Evolutionary conservation across 2,113 vertebrate species (phyloP), one percentile per base, ranked within the genome.

Genomic region (Phylloscopus whistleri): DNA sequence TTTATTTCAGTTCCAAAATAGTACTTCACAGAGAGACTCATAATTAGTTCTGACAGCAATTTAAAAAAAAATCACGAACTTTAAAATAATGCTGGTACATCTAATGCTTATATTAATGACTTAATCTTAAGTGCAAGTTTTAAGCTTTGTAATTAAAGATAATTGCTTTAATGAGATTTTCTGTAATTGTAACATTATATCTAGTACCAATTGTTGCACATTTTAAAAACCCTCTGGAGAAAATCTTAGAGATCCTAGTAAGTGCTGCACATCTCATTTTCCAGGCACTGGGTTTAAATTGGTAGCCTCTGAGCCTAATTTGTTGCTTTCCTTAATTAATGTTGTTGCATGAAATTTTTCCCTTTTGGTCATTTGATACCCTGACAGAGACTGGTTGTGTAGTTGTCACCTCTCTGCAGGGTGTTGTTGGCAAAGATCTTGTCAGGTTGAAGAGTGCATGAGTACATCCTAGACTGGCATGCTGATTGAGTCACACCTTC

Each of bases 81-180:
- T 63, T 74, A 84, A 85, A 92, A 62, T 86, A 62, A 69, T 5
- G 10, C 46, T 84, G 41, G 35, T 49, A 48, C 16, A 24, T 60
- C 28, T 43, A 56, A 18, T 80, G 43, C 27, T 6, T 52, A 5
- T 35, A 39, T 30, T 83, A 92, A 80, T 48, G 55, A 49, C 16
- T 43, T 33, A 30, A 1, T 3, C 44, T 58, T 59, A 62, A 83
- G 43, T 74, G 3, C 53, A 70, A 94, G 20, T 80, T 84, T 88
- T 88, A 80, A 89, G 59, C 27, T 70, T 90, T 86, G 43, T 92
- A 90, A 86, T 95, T 94, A 86, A 84, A 81, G 76, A 70, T 77
- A 89, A 94, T 95, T 84, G 55, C 67, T 93, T 74, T 86, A 62
- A 85, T 90, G 89, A 87, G 84, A 24, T 46, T 55, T 90, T 59